Evolutionary conservation across 2,888 invertebrate species (phyloP), one percentile per base, ranked within the genome.

Genomic region (Campopleginae sp.): DNA sequence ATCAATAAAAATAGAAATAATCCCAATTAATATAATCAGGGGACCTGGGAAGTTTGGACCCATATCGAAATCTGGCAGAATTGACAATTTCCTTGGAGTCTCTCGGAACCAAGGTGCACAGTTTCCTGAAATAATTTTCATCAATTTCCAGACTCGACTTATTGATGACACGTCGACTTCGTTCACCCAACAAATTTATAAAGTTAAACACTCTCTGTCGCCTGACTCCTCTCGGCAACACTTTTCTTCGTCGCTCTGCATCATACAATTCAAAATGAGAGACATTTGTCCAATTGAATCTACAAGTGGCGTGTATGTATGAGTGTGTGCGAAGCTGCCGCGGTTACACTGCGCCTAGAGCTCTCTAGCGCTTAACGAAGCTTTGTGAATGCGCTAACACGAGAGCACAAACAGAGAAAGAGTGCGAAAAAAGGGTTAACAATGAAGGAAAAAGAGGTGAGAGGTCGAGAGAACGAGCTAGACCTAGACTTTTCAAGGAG

Each of bases 241-340:
- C 54, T 33, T 23, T 48, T 33, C 71, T 44, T 31, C n/a, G 33
- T 46, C 68, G 33, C 6, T 27, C n/a, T 51, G 65, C 44, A 44
- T 54, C 46, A 58, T 46, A 33, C 51, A 33, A 80, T 80, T 72
- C 76, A 72, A 66, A 80, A 77, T 72, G 79, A 76, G 70, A 46
- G 66, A 75, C 74, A 61, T 85, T 82, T 68, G 44, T 33, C 80
- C 76, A 82, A 85, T 85, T 85, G 85, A 85, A 85, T 85, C 85
- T 80, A 85, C 85, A 85, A 85, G 85, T 85, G 85, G 85, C 38
- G 79, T 46, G 48, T 82, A 71, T 68, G 76, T 80, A 74, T 48
- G 65, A 44, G 75, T 79, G 82, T 63, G 19, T 51, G n/a, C 63
- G 51, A 46, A 71, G 46, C 65, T 80, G 66, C 71, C 71, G 51